phyloP scores from a whole-genome alignment of 2,888 invertebrate species.

The Ichneumoninae sp. region DNA sequence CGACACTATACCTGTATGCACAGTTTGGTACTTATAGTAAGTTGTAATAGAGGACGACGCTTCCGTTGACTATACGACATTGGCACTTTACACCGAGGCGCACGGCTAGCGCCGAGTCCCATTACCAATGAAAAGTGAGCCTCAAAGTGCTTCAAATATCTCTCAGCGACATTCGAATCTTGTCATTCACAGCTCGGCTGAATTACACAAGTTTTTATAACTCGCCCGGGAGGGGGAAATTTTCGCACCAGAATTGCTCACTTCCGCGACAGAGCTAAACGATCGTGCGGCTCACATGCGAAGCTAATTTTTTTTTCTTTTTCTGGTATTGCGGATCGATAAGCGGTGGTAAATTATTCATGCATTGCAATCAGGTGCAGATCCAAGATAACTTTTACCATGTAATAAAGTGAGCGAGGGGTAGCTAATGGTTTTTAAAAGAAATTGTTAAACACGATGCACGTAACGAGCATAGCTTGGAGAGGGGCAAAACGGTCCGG shows the following conservation, averaged over 20 bases:
- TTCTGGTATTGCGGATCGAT: constrained; percentile 48
- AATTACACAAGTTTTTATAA: constrained; percentile 17
- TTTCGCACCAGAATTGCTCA: not conserved
- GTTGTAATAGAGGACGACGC: constrained; percentile 31
- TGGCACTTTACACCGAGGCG: constrained; percentile 21
- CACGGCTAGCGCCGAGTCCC: constrained; percentile 23
- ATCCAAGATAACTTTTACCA: constrained; percentile 39
- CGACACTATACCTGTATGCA: not conserved
- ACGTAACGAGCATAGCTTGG: not conserved
- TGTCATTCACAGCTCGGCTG: not conserved
- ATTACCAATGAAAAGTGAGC: constrained; percentile 50
- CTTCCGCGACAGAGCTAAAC: not conserved
- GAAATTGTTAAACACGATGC: not conserved
- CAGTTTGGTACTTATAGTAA: constrained; percentile 10
- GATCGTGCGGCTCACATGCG: constrained; percentile 5
- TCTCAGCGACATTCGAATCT: constrained; percentile 21
- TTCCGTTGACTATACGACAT: constrained; percentile 24
- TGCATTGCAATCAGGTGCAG: constrained; percentile 46
- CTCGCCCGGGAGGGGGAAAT: not conserved
- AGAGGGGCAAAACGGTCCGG: not conserved
- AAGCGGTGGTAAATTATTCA: constrained; percentile 52
- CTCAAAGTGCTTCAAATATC: constrained; percentile 35
- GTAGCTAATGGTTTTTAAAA: not conserved
- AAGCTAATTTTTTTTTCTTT: constrained; percentile 27
- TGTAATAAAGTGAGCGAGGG: constrained; percentile 15